Percentiles rank a stretch among this genome's conserved stretches.
phyloP scores from a whole-genome alignment of 2,113 vertebrate genomes.

The Cephalopterus ornatus region DNA sequence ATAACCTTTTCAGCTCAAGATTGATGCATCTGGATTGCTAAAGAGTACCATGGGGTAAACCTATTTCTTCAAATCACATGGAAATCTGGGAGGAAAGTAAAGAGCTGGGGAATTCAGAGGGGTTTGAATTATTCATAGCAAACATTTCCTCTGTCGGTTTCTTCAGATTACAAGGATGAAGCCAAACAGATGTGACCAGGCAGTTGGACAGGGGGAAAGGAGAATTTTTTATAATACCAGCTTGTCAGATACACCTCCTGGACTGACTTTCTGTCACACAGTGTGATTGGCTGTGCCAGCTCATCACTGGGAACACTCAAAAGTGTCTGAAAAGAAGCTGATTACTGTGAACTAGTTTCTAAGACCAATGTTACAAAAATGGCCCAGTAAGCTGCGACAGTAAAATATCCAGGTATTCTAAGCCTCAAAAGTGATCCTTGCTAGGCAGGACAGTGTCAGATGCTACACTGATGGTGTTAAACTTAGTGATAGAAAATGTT shows the following conservation, averaged over 20 bases:
- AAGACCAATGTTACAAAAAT: not conserved
- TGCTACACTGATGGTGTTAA: not conserved
- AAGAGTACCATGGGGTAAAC: not conserved
- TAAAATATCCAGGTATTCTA: not conserved
- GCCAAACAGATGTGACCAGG: not conserved
- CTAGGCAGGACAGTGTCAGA: not conserved
- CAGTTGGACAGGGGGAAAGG: not conserved
- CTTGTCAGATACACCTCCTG: not conserved
- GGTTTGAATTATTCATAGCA: not conserved
- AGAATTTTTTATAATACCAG: not conserved
- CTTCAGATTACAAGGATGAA: not conserved
- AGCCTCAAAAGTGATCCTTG: not conserved
- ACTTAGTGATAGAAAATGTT: not conserved
- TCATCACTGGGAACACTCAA: not conserved
- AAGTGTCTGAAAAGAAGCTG: not conserved
- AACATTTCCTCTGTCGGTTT: not conserved
- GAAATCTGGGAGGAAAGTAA: not conserved
- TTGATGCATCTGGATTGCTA: not conserved
- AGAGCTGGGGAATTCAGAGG: not conserved
- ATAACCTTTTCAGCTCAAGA: not conserved
- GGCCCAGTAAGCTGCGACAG: not conserved
- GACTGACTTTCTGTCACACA: not conserved
- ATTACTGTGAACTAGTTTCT: not conserved
- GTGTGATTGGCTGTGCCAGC: not conserved
- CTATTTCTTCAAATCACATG: not conserved